Evolutionary conservation across 2,888 invertebrate species (phyloP).

Genomic region (Ferdinandea cuprea): DNA sequence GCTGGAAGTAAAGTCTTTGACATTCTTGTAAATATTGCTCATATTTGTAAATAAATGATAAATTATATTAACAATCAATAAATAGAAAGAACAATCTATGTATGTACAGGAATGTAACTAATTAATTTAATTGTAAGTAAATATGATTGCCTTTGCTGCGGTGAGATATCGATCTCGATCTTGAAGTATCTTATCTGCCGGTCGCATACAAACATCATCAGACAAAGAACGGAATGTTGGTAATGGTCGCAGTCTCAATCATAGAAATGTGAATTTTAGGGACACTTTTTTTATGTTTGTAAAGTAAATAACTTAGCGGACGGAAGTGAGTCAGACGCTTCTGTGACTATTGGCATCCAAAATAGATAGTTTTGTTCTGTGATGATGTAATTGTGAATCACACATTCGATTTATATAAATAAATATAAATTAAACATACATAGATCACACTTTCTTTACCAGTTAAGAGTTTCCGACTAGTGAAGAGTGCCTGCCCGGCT

Average conservation of each 20-base stretch:
- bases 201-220: neutral
- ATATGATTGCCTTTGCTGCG: neutral
- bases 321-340: neutral
- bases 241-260: neutral
- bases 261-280: neutral
- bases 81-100: neutral
- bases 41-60: constrained; percentile 31
- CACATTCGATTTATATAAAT: no score
- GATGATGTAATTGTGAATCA: no score
- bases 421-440: no score
- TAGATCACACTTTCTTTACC: no score
- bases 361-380: no score
- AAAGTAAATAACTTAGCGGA: neutral
- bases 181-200: neutral
- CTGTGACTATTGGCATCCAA: no score
- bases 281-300: neutral
- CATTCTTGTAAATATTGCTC: constrained; percentile 38
- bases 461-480: no score
- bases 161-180: constrained; percentile 1
- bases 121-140: neutral
- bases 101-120: neutral
- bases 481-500: no score
- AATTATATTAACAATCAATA: constrained; percentile 13
- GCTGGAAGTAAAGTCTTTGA: neutral
- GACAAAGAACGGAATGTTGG: neutral